Evolutionary conservation across 1,140 invertebrate genomes (phyloP).

Genomic region (Drosophila oshimai): DNA sequence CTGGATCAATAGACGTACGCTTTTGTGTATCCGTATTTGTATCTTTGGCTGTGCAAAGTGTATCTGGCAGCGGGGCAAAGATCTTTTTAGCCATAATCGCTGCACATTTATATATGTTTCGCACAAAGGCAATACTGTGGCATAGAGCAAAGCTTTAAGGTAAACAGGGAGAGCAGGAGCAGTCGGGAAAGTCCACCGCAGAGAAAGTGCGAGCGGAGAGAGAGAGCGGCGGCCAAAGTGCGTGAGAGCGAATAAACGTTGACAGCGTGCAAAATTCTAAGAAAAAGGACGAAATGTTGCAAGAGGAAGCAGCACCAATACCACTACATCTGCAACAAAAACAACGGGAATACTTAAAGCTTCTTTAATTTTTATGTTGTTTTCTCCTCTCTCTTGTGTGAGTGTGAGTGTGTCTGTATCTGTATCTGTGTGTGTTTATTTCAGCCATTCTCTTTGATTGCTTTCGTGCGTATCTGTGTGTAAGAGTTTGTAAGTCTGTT

Average conservation of each 20-base stretch:
- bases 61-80: slow-evolving; percentile 40
- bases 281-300: slow-evolving; percentile 24
- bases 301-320: slow-evolving; percentile 8
- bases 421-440: slow-evolving; percentile 39
- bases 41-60: slow-evolving; percentile 13
- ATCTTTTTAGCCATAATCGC: slow-evolving; percentile 70
- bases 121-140: too few species aligned
- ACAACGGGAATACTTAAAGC: slow-evolving; percentile 70
- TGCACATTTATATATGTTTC: slow-evolving; percentile 69
- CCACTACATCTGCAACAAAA: slow-evolving; percentile 13
- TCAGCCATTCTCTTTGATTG: slow-evolving; percentile 71
- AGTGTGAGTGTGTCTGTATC: slow-evolving; percentile 26
- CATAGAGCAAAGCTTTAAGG: slow-evolving; percentile 53
- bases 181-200: slow-evolving; percentile 6
- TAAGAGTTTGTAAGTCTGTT: neutral
- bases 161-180: slow-evolving; percentile 32
- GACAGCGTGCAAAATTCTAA: slow-evolving; percentile 63
- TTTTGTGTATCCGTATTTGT: slow-evolving; percentile 35
- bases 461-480: slow-evolving; percentile 44
- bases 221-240: slow-evolving; percentile 33
- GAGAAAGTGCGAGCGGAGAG: slow-evolving; percentile 18
- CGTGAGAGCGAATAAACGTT: slow-evolving; percentile 68
- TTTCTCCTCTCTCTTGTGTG: slow-evolving; percentile 72
- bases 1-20: neutral
- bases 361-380: slow-evolving; percentile 81